phyloP scores from a whole-genome alignment of 1,140 invertebrate genomes.

The Pemphigus obesinymphae region DNA sequence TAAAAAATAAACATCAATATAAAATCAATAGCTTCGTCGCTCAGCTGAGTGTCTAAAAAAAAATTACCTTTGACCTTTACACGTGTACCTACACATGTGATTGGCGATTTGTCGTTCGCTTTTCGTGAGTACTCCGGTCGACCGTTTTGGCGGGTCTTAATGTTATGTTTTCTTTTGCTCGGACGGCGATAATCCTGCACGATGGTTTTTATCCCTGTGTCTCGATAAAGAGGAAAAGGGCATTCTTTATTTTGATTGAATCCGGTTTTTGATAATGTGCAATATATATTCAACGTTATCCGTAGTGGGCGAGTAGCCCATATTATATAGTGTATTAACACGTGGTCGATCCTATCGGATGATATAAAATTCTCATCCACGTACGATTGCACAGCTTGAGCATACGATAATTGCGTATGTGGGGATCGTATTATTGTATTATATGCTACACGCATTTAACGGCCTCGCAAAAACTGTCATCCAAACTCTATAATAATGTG shows the following conservation, averaged over 20 bases:
- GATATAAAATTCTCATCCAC: background rate
- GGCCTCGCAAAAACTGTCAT: background rate
- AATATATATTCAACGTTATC: constrained; percentile 38
- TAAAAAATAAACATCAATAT: too few species aligned
- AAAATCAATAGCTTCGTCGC: too few species aligned
- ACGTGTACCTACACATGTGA: too few species aligned
- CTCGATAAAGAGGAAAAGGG: background rate
- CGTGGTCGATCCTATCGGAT: background rate
- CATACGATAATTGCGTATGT: constrained; percentile 5
- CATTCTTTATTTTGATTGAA: constrained; percentile 21
- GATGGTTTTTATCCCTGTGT: background rate
- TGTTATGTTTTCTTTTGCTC: background rate
- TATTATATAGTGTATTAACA: background rate
- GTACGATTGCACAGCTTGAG: background rate
- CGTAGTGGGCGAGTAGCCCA: background rate
- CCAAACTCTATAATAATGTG: too few species aligned
- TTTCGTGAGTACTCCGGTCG: background rate
- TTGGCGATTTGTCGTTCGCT: background rate
- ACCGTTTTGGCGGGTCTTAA: background rate
- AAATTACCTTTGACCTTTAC: too few species aligned
- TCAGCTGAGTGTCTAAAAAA: too few species aligned
- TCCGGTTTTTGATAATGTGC: constrained; percentile 27
- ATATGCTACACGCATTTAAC: background rate
- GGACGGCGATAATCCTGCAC: background rate
- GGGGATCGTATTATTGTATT: background rate